A percentile compares a stretch with the other conserved stretches of the same genome.
These are phyloP conservation scores for Mesitornis unicolor DNA, from an alignment of 2,113 vertebrate species.

Conservation along the genomic window DNA sequence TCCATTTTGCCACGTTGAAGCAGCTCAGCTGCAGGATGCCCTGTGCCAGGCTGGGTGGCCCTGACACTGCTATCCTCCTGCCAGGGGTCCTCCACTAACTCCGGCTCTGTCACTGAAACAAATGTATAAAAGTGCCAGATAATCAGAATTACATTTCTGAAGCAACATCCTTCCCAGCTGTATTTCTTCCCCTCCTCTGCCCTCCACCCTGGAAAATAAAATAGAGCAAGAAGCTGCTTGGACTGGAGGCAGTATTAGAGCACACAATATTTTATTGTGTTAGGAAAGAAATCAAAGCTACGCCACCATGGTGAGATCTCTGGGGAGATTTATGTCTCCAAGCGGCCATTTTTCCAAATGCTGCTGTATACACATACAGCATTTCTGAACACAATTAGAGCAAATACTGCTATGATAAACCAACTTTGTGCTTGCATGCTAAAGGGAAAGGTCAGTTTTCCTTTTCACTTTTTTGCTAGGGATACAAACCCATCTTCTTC, in stretches of 20 bases:
- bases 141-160: not conserved
- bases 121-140: not conserved
- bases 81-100: not conserved
- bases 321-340: not conserved
- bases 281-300: not conserved
- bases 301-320: not conserved
- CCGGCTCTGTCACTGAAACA: not conserved
- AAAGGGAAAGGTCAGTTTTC: not conserved
- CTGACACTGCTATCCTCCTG: not conserved
- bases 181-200: not conserved
- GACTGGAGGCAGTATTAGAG: not conserved
- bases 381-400: not conserved
- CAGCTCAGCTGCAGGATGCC: not conserved
- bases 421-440: not conserved
- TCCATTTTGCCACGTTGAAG: slow-evolving; percentile 12
- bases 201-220: not conserved
- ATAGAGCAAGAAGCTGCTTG: not conserved
- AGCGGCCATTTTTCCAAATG: slow-evolving; percentile 27
- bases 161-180: not conserved
- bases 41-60: not conserved
- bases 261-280: not conserved
- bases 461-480: not conserved
- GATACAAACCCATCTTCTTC: not conserved
- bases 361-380: not conserved
- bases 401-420: not conserved